These are phyloP conservation scores for Podarcis raffonei DNA, from an alignment of 2,113 vertebrate species.

Conservation along the genomic window DNA sequence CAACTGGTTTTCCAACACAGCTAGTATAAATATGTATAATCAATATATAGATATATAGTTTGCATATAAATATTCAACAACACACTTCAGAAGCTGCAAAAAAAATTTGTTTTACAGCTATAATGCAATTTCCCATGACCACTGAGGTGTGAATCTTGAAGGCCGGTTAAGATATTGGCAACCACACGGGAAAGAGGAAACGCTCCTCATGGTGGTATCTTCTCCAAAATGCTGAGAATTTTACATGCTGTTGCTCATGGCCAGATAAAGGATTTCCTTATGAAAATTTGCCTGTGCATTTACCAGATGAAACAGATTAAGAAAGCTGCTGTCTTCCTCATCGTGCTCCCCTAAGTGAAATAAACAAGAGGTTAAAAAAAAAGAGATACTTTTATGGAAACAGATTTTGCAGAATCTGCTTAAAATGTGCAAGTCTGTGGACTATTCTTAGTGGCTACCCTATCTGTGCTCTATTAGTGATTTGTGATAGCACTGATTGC, in stretches of 20 bases:
- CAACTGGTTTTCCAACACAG: background rate
- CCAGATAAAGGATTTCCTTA: constrained; percentile 81
- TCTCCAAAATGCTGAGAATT: constrained; percentile 32
- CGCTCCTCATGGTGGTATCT: background rate
- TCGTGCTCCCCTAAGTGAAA: constrained; percentile 59
- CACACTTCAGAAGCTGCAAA: constrained; percentile 26
- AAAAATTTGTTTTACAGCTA: background rate
- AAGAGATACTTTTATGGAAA: background rate
- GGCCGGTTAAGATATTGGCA: background rate
- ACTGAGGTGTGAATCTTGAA: background rate
- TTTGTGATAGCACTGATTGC: background rate
- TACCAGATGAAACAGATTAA: constrained; percentile 82
- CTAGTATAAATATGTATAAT: background rate
- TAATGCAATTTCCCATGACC: constrained; percentile 24
- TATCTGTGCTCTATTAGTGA: no score
- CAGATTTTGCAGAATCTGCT: background rate
- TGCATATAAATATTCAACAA: background rate
- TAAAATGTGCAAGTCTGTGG: background rate
- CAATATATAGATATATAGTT: background rate
- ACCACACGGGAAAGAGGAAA: background rate
- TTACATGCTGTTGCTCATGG: constrained; percentile 47
- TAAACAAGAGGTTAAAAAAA: background rate
- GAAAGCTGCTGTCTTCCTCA: constrained; percentile 78
- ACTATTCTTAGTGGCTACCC: background rate
- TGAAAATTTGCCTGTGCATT: constrained; percentile 88